phyloP scores from a whole-genome alignment of 1,140 invertebrate species.

The Panagrolaimus sp. region DNA sequence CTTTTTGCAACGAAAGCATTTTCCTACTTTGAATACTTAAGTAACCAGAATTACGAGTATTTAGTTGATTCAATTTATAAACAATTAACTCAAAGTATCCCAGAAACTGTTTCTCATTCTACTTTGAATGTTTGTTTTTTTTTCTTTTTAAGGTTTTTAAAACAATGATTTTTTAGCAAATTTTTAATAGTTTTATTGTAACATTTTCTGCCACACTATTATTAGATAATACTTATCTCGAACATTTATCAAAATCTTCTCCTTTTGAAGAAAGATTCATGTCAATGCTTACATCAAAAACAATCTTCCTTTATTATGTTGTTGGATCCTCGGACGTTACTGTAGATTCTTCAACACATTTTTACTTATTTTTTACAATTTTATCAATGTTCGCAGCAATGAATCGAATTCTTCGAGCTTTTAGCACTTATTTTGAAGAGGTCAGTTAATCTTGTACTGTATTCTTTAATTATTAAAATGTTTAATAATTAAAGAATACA shows the following conservation, averaged over 20 bases:
- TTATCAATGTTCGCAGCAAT: not conserved
- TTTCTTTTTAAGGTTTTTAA: not conserved
- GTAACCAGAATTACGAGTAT: not conserved
- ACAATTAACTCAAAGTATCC: not conserved
- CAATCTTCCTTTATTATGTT: constrained; percentile 8
- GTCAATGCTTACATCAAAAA: not conserved
- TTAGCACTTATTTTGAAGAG: not conserved
- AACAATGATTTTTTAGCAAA: not conserved
- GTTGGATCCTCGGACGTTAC: not conserved
- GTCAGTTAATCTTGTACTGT: not conserved
- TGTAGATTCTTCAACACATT: not conserved
- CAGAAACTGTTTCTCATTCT: not conserved
- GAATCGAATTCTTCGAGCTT: not conserved
- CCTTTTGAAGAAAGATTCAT: not conserved
- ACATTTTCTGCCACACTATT: not conserved
- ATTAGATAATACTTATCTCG: not conserved
- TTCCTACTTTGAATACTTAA: not conserved
- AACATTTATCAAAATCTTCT: not conserved
- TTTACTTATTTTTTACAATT: constrained; percentile 2
- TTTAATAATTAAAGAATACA: no score
- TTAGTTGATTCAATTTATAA: not conserved
- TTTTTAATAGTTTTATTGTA: not conserved
- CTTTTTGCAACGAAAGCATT: not conserved
- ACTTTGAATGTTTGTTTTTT: not conserved
- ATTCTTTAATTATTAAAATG: no score